Conservation (phyloP, 2,113 vertebrate genomes). For the Lasiurus borealis region DNA sequence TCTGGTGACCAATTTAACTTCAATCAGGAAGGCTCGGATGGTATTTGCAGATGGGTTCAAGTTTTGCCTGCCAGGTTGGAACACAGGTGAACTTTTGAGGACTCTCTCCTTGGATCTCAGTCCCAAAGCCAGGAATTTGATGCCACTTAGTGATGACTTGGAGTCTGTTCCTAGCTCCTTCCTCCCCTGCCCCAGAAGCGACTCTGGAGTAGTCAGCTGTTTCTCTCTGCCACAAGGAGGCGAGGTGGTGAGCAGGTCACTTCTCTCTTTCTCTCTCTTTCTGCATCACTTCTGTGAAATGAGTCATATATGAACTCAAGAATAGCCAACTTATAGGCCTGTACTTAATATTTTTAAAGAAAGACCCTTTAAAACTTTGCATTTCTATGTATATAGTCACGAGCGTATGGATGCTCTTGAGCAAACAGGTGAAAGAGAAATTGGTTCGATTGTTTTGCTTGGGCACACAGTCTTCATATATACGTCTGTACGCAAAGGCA, state of each 20-base stretch:
- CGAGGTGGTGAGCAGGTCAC: neutral
- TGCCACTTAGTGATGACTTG: neutral
- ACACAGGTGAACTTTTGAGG: conserved; percentile 53
- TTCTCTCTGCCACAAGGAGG: neutral
- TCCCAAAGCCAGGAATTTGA: conserved; percentile 36
- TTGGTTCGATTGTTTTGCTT: conserved; percentile 24
- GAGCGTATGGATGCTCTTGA: conserved; percentile 4
- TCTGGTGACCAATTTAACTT: conserved; percentile 61
- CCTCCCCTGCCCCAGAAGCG: neutral
- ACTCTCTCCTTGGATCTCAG: conserved; percentile 43
- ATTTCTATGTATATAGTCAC: neutral
- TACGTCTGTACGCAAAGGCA: conserved; percentile 60
- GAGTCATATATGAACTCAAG: neutral
- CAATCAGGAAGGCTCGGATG: conserved; percentile 16
- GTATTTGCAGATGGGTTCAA: conserved; percentile 27
- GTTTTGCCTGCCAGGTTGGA: conserved; percentile 5
- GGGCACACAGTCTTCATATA: conserved; percentile 47
- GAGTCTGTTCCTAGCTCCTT: neutral
- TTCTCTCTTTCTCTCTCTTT: conserved; percentile 30
- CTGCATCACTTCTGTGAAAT: conserved; percentile 26
- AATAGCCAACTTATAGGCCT: neutral
- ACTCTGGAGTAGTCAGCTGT: neutral
- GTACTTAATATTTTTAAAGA: neutral
- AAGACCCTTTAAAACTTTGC: neutral
- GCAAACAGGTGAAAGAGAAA: conserved; percentile 33